Base-by-base conservation (phyloP, 2,888 invertebrate genomes). In the Platycheirus rosarum region DNA sequence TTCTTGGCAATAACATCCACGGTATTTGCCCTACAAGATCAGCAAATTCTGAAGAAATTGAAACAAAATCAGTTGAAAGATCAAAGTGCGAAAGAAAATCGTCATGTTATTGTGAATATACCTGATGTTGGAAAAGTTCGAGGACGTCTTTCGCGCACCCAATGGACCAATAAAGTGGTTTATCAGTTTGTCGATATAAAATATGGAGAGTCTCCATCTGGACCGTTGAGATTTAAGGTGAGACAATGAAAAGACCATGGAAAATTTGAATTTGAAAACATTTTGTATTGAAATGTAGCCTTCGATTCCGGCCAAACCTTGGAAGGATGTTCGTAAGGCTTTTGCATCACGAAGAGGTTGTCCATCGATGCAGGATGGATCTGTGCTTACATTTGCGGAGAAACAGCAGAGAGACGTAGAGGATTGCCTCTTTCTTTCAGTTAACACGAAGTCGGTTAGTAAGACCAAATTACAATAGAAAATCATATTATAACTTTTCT, bases 121-220 rank as follows among this genome's bases (percentile, higher is more conserved):
- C 87, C 88, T 0, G 76, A 84, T 0, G 63, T 89, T 73, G 90
- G 90, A 9, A 86, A 85, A 46, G 79, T 90, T 13, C 87, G 87
- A 5, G 90, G 90, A 2, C 87, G 87, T 11, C 70, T 85, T 5
- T 8, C 87, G 1, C 70, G 84, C 5, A 86, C 88, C 0, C 87
- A 87, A 14, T 90, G 90, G 90, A 86, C 86, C 2, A 87, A 86
- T 2, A 85, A 87, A 63, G 71, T 62, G 4, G 80, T 90, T 20
- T 86, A 86, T 79, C 89, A 90, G 73, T 90, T 89, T 84, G 55
- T 89, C 2, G 90, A 90, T 73, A 86, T 90, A 7, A 90, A 90
- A 6, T 90, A 90, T 62, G 90, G 87, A 32, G 88, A 88, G 68
- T 68, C 87, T 7, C 86, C 88, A 2, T 68, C 79, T 29, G 87